Evolutionary conservation across 2,888 invertebrate genomes (phyloP).

Genomic region (Hirtodrosophila duncani): DNA sequence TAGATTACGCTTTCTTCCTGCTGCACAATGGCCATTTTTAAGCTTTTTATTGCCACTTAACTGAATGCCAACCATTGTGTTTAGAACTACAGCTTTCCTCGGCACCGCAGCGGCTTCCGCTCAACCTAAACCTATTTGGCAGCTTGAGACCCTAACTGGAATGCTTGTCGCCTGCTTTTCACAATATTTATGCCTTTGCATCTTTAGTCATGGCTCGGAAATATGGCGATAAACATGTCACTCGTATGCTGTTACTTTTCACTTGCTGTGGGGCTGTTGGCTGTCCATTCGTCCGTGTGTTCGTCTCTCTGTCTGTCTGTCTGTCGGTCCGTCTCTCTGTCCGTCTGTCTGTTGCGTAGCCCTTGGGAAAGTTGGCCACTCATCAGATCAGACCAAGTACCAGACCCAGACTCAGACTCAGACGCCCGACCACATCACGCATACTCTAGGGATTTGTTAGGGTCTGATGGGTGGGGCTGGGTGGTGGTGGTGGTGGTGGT

Average conservation of each 20-base stretch:
- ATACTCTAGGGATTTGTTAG: too few species aligned
- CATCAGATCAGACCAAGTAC: conserved; percentile 13
- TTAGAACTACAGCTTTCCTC: too few species aligned
- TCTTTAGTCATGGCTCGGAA: conserved; percentile 67
- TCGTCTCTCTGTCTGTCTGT: not conserved
- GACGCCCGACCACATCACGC: conserved; percentile 24
- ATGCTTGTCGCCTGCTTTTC: conserved; percentile 62
- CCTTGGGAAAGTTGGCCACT: too few species aligned
- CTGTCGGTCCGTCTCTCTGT: not conserved
- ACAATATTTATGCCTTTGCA: conserved; percentile 57
- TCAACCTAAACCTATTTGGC: too few species aligned
- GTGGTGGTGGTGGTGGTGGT: not conserved
- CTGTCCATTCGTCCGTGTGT: not conserved
- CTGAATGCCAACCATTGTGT: too few species aligned
- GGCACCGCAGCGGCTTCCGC: too few species aligned
- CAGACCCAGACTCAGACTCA: conserved; percentile 1
- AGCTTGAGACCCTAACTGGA: too few species aligned
- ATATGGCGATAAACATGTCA: conserved; percentile 70
- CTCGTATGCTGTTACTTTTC: conserved; percentile 41
- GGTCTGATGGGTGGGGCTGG: not conserved
- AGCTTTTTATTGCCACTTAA: too few species aligned
- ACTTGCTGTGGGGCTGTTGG: conserved; percentile 20
- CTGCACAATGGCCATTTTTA: too few species aligned
- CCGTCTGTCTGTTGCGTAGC: too few species aligned
- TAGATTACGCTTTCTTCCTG: too few species aligned